Evolutionary conservation across 1,140 invertebrate genomes (phyloP).

Genomic region (Brachionus manjavacas): DNA sequence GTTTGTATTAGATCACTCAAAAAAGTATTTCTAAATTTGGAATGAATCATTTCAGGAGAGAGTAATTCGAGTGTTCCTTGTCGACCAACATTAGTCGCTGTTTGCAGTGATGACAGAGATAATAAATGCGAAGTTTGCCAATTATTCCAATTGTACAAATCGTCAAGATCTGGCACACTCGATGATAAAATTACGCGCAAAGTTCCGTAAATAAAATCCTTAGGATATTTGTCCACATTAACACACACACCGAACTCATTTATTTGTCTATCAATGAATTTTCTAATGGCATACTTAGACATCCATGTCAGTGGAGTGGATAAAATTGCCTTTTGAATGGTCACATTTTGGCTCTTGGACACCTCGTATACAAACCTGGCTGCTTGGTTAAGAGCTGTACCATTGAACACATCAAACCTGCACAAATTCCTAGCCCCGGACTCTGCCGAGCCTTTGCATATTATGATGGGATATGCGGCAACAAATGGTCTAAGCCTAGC

Average conservation of each 20-base stretch:
- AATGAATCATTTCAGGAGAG: not conserved
- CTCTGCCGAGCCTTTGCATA: conserved; percentile 3
- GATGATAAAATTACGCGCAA: not conserved
- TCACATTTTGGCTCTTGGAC: conserved; percentile 10
- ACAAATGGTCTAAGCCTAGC: not conserved
- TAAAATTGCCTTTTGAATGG: conserved; percentile 1
- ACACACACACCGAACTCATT: not conserved
- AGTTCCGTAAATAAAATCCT: conserved; percentile 12
- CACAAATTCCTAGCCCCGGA: not conserved
- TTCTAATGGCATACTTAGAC: not conserved
- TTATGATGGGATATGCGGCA: not conserved
- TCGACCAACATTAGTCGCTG: not conserved
- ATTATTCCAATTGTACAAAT: not conserved
- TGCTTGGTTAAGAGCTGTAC: not conserved
- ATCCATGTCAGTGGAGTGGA: not conserved
- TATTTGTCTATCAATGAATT: not conserved
- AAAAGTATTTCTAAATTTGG: not conserved
- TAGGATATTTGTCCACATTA: not conserved
- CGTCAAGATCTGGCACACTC: not conserved
- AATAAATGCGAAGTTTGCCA: not conserved
- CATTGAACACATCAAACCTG: not conserved
- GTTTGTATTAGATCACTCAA: not conserved
- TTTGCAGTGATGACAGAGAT: not conserved
- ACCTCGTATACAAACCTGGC: not conserved
- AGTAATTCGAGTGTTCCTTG: not conserved